A percentile compares a stretch with the other conserved stretches of the same genome.
Evolutionary conservation across 2,888 invertebrate species (phyloP).

Genomic region (Eristalis pertinax): DNA sequence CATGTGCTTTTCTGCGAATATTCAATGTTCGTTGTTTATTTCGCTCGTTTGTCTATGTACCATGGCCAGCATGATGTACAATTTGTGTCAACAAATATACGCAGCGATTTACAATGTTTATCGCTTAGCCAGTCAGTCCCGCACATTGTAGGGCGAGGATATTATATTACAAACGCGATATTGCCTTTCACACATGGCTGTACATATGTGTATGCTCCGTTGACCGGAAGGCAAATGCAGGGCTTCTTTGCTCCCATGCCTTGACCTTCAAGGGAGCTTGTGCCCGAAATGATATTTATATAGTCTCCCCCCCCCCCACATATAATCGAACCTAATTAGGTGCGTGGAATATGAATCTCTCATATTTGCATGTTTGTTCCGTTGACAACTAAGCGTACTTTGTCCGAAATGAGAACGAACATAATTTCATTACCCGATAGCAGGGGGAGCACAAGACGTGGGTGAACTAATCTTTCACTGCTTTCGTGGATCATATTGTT

Average conservation of each 20-base stretch:
- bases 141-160: neutral
- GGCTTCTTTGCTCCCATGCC: neutral
- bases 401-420: no score
- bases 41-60: neutral
- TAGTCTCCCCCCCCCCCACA: neutral
- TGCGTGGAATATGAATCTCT: neutral
- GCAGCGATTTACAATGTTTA: neutral
- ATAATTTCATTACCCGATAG: no score
- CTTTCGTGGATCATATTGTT: no score
- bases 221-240: neutral
- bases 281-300: neutral
- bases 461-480: no score
- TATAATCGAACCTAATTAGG: neutral
- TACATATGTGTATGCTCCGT: neutral
- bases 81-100: neutral
- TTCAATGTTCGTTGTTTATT: neutral
- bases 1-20: constrained; percentile 25
- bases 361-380: neutral
- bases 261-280: neutral
- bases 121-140: neutral
- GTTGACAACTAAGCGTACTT: neutral
- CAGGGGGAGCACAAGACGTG: no score
- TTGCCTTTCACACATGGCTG: no score
- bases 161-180: neutral
- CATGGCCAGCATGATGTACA: neutral